A percentile compares a stretch with the other conserved stretches of the same genome.
Evolutionary conservation across 2,113 vertebrate species (phyloP).

Genomic region (Asarcornis scutulata): DNA sequence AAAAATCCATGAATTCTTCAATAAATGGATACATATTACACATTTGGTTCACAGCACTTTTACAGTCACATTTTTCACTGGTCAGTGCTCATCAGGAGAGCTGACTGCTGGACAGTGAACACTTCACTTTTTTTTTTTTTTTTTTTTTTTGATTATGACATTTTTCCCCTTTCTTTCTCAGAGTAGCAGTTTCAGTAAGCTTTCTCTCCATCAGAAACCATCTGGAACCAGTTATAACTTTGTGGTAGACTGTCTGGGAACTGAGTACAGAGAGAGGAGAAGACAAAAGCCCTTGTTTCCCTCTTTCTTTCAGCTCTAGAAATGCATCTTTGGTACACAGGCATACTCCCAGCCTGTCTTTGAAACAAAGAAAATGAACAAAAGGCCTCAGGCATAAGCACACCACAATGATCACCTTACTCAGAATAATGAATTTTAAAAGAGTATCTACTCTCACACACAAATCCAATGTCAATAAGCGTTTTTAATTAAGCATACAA

Average conservation of each 20-base stretch:
- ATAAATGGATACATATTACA: background rate
- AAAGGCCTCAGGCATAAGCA: background rate
- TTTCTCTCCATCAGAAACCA: slow-evolving; percentile 12
- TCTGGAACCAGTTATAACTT: slow-evolving; percentile 57
- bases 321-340: background rate
- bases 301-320: background rate
- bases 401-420: background rate
- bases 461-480: background rate
- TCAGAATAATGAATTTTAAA: background rate
- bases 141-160: background rate
- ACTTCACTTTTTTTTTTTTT: background rate
- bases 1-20: background rate
- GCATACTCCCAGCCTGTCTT: background rate
- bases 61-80: background rate
- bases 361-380: background rate
- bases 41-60: background rate
- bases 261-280: background rate
- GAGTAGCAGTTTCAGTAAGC: background rate
- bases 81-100: background rate
- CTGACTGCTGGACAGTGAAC: background rate
- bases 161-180: background rate
- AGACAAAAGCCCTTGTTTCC: background rate
- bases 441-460: background rate
- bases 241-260: slow-evolving; percentile 28
- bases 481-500: background rate